These are phyloP conservation scores for Oryctolagus cuniculus DNA, from an alignment of 2,113 vertebrate genomes.

Conservation along the genomic window DNA sequence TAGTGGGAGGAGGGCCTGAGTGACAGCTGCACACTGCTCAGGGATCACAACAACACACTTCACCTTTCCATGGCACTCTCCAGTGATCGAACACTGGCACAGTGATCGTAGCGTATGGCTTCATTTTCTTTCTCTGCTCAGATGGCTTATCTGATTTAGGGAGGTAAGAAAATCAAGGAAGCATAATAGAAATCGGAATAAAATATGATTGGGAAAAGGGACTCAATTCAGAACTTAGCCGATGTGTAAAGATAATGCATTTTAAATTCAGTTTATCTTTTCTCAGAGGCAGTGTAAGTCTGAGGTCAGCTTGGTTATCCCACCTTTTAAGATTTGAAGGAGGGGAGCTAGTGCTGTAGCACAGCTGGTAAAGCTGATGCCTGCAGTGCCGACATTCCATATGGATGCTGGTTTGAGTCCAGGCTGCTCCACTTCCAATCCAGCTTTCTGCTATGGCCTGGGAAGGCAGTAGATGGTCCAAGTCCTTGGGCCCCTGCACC, in stretches of 20 bases:
- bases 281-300: background rate
- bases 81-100: background rate
- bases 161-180: background rate
- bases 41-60: background rate
- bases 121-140: background rate
- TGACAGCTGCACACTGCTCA: background rate
- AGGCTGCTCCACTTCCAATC: too few relatives aligned
- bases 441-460: too few relatives aligned
- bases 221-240: background rate
- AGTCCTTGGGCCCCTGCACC: too few relatives aligned
- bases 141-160: background rate
- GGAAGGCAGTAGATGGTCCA: too few relatives aligned
- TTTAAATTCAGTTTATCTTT: background rate
- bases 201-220: background rate
- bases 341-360: background rate
- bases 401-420: too few relatives aligned
- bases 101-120: accelerated
- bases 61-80: background rate
- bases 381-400: too few relatives aligned
- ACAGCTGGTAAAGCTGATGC: too few relatives aligned
- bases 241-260: background rate
- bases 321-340: background rate
- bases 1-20: background rate
- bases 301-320: background rate
- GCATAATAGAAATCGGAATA: background rate